A percentile compares a stretch with the other conserved stretches of the same genome.
These are phyloP conservation scores for Phalera bucephala DNA, from an alignment of 2,888 invertebrate genomes.

Conservation along the genomic window DNA sequence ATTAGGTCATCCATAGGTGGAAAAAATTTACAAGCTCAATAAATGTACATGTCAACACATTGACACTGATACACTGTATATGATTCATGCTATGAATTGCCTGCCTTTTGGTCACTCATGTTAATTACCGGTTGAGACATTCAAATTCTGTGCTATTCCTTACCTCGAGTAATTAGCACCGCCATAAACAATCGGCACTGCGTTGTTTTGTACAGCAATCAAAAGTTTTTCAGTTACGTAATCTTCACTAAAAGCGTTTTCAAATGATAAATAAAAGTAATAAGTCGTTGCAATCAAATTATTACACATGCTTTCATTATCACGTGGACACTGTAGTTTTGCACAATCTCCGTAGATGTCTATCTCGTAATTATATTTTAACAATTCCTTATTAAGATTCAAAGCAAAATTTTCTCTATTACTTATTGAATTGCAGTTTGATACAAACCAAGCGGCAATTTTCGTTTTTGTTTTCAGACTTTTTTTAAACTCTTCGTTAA, in stretches of 20 bases:
- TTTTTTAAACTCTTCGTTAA: slow-evolving; percentile 37
- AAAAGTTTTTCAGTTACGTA: slow-evolving; percentile 60
- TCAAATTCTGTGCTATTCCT: slow-evolving; percentile 1
- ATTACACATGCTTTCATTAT: slow-evolving; percentile 38
- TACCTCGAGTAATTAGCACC: slow-evolving; percentile 69
- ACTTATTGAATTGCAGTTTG: slow-evolving; percentile 28
- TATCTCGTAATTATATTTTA: slow-evolving; percentile 14
- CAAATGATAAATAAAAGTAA: slow-evolving; percentile 63
- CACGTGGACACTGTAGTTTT: slow-evolving; percentile 19
- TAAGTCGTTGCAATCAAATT: slow-evolving; percentile 35
- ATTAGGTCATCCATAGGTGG: too few relatives aligned
- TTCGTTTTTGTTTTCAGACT: slow-evolving; percentile 36
- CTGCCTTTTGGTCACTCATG: background rate
- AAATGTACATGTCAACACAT: too few relatives aligned
- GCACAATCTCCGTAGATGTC: slow-evolving; percentile 39
- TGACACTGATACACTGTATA: too few relatives aligned
- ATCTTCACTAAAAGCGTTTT: slow-evolving; percentile 59
- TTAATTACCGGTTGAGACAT: background rate
- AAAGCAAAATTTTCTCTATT: slow-evolving; percentile 17
- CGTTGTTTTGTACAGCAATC: slow-evolving; percentile 60
- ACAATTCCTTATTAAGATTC: slow-evolving; percentile 19
- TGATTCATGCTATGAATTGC: too few relatives aligned
- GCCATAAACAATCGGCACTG: slow-evolving; percentile 88
- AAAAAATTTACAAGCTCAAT: too few relatives aligned
- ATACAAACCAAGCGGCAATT: slow-evolving; percentile 49